Conservation (phyloP, 2,888 invertebrate species). For the Polylopha cassiicola region DNA sequence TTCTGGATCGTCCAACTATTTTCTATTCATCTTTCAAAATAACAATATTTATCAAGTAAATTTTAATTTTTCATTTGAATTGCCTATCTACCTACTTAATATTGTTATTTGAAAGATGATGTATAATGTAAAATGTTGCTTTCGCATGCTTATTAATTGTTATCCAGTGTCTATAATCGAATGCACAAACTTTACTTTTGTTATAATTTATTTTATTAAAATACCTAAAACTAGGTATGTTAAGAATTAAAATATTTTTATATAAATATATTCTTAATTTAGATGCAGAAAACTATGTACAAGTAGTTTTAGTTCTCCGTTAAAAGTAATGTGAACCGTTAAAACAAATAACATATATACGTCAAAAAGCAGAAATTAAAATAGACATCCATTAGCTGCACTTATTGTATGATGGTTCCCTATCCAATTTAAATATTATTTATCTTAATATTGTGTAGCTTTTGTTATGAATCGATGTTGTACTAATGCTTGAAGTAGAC, state of each 20-base stretch:
- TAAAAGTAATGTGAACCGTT: too few species aligned
- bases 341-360: too few species aligned
- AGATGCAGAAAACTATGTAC: too few species aligned
- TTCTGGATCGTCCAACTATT: slow-evolving; percentile 74
- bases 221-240: too few species aligned
- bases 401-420: slow-evolving; percentile 25
- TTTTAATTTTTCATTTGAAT: slow-evolving; percentile 24
- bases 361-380: too few species aligned
- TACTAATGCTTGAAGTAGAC: slow-evolving; percentile 44
- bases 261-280: too few species aligned
- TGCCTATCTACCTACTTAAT: too few species aligned
- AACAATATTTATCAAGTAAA: slow-evolving; percentile 35
- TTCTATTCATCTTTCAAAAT: slow-evolving; percentile 48
- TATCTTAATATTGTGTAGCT: slow-evolving; percentile 45
- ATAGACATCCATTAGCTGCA: slow-evolving; percentile 69
- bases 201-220: too few species aligned
- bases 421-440: slow-evolving; percentile 3
- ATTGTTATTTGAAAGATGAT: slow-evolving; percentile 54
- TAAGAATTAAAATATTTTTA: too few species aligned
- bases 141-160: slow-evolving; percentile 52
- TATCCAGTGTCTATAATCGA: neutral
- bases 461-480: slow-evolving; percentile 53
- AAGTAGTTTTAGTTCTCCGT: too few species aligned
- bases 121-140: slow-evolving; percentile 46
- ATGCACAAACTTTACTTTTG: too few species aligned